Base-by-base conservation (phyloP, 2,797 vertebrate genomes). In the Setipinna tenuifilis region DNA sequence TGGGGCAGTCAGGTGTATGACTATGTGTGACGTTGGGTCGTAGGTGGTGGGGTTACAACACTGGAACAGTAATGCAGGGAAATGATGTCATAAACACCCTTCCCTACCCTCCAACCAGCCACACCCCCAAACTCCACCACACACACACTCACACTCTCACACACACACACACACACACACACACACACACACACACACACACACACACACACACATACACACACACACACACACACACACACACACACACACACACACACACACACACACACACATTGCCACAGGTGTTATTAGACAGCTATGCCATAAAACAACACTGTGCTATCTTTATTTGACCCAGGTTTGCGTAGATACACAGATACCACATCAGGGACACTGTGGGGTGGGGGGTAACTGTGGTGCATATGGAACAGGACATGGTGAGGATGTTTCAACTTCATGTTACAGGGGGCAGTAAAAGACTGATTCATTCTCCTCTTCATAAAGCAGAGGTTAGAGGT, bases 21-120 rank as follows among this genome's bases (percentile, higher is more conserved):
- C 6, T 65, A 65, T 48, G 81, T 81, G 59, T 83, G 83, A 35
- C 65, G 28, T 7, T 71, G 68, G 25, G 16, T 11, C 3, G 68
- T 71, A 31, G 68, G 71, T 78, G 68, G 50, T 3, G 50, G 50
- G 68, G 68, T 75, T 75, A 7, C 68, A 35, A 75, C 68, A 75
- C 11, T 25, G 28, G 25, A 71, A 71, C 31, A 31, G 19, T 17
- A 75, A 41, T 78, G 35, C 19, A 7, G 35, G 17, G 71, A 78
- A 78, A 78, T 78, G 16, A 78, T 78, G 71, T 78, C 71, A 54
- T 14, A 78, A 35, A 0, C 65, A 31, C 25, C 65, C 28, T 9
- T 3, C 68, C 68, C 12, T 3, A 7, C 35, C 16, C 28, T n/a
- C 28, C 25, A n/a, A n/a, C n/a, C n/a, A n/a, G n/a, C 10, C 1